A percentile compares a stretch with the other conserved stretches of the same genome.
Conservation (phyloP, 2,888 invertebrate genomes). For the Chouioia cunea region DNA sequence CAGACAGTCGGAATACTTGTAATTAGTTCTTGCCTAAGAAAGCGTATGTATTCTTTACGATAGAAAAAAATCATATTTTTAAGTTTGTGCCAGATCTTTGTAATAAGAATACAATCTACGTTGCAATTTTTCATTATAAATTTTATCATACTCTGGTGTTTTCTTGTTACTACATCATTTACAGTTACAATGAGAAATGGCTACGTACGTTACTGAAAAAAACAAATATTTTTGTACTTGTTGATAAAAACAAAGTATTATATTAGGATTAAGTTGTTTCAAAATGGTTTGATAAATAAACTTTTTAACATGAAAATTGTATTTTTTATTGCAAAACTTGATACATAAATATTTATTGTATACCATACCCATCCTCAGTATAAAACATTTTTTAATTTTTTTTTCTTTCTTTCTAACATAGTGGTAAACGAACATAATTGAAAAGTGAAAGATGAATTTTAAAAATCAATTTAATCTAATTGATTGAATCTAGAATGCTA, state of each 20-base stretch:
- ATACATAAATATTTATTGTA: neutral
- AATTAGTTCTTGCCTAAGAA: constrained; percentile 3
- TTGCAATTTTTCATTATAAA: constrained; percentile 9
- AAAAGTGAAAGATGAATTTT: too few relatives aligned
- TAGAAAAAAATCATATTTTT: constrained; percentile 11
- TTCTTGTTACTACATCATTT: neutral
- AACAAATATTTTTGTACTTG: constrained; percentile 17
- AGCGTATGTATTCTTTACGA: constrained; percentile 1
- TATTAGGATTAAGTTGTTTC: constrained; percentile 17
- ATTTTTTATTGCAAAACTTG: constrained; percentile 19
- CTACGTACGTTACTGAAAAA: neutral
- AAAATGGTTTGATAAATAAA: constrained; percentile 30
- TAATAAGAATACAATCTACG: constrained; percentile 8
- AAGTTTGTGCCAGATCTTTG: constrained; percentile 19
- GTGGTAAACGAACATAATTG: too few relatives aligned
- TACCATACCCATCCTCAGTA: too few relatives aligned
- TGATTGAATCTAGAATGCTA: too few relatives aligned
- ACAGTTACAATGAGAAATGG: constrained; percentile 8
- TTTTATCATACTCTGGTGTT: neutral
- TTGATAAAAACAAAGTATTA: constrained; percentile 9
- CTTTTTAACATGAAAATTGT: constrained; percentile 19
- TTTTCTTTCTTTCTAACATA: too few relatives aligned
- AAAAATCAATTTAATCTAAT: too few relatives aligned
- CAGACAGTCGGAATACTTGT: neutral
- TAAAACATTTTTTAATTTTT: too few relatives aligned